Base-by-base conservation (phyloP, 2,888 invertebrate genomes). In the Drosophila histrio region DNA sequence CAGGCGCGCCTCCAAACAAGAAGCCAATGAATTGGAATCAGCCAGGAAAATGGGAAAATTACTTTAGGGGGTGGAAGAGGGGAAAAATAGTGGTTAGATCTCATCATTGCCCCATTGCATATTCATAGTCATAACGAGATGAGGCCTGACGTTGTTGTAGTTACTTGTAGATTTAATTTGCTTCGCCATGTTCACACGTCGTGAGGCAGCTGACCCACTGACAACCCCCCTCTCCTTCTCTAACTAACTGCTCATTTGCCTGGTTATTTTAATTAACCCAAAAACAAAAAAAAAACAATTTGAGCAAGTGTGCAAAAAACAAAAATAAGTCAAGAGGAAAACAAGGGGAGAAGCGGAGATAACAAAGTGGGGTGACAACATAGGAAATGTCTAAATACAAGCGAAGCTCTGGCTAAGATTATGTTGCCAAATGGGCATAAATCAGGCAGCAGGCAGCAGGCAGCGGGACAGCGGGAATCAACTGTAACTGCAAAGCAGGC, bases 251-350 rank as follows among this genome's bases (percentile, higher is more conserved):
- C 87, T 87, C 66, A 79, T 85, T 82, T 87, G 68, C 66, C 79
- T 87, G 47, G 52, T 72, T 69, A 72, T 82, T 83, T 83, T 86
- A 83, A 88, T 88, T 88, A 86, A 74, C 59, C 80, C 70, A 53
- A 77, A 80, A 57, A 54, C 69, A 57, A 54, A 43, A 52, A 15
- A 38, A 41, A 44, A 34, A 57, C 46, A 77, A 79, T 65, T 79
- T 79, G 21, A 60, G 61, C 79, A 72, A 77, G 72, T 70, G 63
- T 65, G 62, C 74, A 57, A 72, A 67, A 61, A 22, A 21, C 56
- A 15, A 28, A 22, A 41, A 39, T 6, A 34, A 41, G 19, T 22
- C 4, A 3, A 8, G 32, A 59, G 34, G 36, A 44, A 44, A 15
- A n/a, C 34, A 13, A 13, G 34, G 21, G 19, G 6, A 9, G 8